phyloP scores from a whole-genome alignment of 2,888 invertebrate genomes.

The Rhodophaea formosa region DNA sequence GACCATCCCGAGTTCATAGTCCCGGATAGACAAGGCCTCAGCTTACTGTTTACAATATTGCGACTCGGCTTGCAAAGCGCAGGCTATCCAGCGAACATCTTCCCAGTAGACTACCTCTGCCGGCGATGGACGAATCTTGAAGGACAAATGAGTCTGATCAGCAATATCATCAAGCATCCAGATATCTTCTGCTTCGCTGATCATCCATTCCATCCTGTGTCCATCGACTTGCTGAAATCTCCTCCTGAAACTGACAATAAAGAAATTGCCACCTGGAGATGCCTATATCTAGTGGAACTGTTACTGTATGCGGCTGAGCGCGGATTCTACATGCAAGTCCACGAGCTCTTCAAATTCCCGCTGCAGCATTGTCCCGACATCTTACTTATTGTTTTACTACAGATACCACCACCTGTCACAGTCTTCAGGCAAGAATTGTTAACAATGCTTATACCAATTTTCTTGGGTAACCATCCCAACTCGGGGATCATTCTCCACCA shows the following conservation, averaged over 20 bases:
- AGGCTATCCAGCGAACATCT: conserved; percentile 85
- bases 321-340: conserved; percentile 90
- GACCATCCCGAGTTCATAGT: conserved; percentile 95
- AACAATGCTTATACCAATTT: conserved; percentile 93
- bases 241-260: conserved; percentile 97
- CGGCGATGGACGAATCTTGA: conserved; percentile 96
- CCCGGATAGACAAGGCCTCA: conserved; percentile 92
- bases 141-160: conserved; percentile 94
- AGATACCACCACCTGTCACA: conserved; percentile 90
- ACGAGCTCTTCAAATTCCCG: conserved; percentile 95
- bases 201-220: conserved; percentile 92
- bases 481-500: conserved; percentile 97
- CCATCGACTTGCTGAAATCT: conserved; percentile 94
- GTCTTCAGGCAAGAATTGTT: conserved; percentile 92
- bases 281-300: conserved; percentile 93
- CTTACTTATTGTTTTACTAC: conserved; percentile 92
- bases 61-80: conserved; percentile 89
- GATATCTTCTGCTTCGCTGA: conserved; percentile 98
- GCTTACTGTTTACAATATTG: conserved; percentile 90
- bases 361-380: conserved; percentile 97
- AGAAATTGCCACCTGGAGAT: conserved; percentile 96
- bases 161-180: conserved; percentile 92
- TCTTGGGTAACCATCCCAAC: conserved; percentile 97
- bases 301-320: conserved; percentile 93
- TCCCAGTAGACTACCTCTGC: conserved; percentile 94